Evolutionary conservation across 2,797 vertebrate genomes (phyloP).

Genomic region (Podarcis lilfordi): DNA sequence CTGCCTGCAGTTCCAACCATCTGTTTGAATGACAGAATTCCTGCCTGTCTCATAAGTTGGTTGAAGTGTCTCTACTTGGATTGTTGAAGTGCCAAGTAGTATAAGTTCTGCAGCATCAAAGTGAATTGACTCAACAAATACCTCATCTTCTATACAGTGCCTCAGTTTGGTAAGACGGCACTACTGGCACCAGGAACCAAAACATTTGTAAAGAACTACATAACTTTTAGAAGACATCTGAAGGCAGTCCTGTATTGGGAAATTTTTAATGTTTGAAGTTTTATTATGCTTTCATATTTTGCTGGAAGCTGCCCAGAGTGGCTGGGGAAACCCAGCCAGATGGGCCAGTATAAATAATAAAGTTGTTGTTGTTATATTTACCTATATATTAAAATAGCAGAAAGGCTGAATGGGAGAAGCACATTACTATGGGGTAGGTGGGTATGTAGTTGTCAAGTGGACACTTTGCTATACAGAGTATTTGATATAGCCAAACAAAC

Average conservation of each 20-base stretch:
- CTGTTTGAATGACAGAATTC: conserved; percentile 68
- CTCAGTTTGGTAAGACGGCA: conserved; percentile 22
- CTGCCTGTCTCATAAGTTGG: conserved; percentile 63
- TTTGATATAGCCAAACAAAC: not conserved
- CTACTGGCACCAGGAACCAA: not conserved
- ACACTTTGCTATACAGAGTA: not conserved
- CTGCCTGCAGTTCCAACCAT: conserved; percentile 56
- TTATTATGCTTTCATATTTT: no score
- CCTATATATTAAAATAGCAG: not conserved
- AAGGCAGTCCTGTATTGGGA: not conserved
- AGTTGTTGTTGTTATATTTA: not conserved
- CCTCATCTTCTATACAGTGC: conserved; percentile 10
- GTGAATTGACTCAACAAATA: conserved; percentile 47
- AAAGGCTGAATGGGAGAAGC: conserved; percentile 18
- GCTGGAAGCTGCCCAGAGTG: no score
- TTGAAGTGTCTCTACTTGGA: conserved; percentile 65
- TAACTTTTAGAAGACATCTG: conserved; percentile 2
- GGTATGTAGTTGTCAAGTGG: not conserved
- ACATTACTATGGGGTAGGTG: not conserved
- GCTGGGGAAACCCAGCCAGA: no score
- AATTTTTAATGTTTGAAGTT: no score
- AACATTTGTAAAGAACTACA: no score
- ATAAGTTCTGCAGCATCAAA: conserved; percentile 64
- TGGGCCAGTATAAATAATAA: no score
- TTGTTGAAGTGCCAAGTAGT: conserved; percentile 66